Percentiles rank a stretch among this genome's conserved stretches.
Evolutionary conservation across 2,113 vertebrate species (phyloP).

Genomic region (Uria aalge): DNA sequence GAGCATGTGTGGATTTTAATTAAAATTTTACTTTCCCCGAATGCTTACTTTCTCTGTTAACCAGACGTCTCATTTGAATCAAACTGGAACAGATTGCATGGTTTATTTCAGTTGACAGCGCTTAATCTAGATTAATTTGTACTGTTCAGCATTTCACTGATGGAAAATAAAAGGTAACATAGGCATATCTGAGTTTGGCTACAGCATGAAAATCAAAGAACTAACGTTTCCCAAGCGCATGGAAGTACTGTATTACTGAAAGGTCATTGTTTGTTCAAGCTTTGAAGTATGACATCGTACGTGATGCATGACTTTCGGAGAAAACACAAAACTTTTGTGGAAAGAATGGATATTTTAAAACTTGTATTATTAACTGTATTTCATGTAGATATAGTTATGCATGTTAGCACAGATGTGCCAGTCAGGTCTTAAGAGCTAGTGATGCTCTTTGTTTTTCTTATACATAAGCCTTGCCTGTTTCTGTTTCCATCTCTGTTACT

Average conservation of each 20-base stretch:
- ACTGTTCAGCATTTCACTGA: background rate
- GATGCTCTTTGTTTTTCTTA: background rate
- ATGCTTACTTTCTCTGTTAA: background rate
- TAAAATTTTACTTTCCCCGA: background rate
- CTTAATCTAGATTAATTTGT: background rate
- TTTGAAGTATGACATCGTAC: background rate
- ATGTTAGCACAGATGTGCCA: background rate
- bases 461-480: background rate
- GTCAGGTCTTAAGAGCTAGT: background rate
- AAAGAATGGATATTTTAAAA: background rate
- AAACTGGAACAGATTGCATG: background rate
- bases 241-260: background rate
- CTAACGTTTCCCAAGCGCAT: background rate
- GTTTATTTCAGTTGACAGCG: background rate
- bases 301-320: background rate
- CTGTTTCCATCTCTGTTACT: background rate
- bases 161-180: background rate
- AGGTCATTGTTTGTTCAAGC: background rate
- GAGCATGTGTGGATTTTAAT: background rate
- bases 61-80: background rate
- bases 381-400: background rate
- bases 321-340: background rate
- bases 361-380: background rate
- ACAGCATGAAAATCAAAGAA: slow-evolving; percentile 30
- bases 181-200: background rate